Conservation (phyloP, 2,888 invertebrate genomes). For the Halictus ligatus region DNA sequence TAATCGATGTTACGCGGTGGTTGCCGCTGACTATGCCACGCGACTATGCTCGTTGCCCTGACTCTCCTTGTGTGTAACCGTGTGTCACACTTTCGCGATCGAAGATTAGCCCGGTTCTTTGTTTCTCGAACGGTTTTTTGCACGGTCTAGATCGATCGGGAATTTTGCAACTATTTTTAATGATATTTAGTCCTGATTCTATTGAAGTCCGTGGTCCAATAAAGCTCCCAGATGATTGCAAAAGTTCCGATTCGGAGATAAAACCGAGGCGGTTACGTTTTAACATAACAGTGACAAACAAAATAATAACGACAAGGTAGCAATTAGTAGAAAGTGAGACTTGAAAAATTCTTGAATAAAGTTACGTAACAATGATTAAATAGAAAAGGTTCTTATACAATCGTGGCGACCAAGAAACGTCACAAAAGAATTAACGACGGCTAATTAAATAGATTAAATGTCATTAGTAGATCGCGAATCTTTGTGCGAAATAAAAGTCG, state of each 20-base stretch:
- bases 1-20: constrained; percentile 20
- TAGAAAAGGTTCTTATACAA: background rate
- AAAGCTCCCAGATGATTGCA: background rate
- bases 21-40: constrained; percentile 3
- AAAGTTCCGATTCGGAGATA: background rate
- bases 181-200: background rate
- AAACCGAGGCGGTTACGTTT: no score
- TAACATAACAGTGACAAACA: background rate
- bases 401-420: background rate
- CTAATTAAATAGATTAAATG: background rate
- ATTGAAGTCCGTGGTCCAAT: background rate
- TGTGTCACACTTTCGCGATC: constrained; percentile 7
- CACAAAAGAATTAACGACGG: background rate
- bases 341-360: background rate
- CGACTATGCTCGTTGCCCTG: background rate
- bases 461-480: background rate
- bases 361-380: background rate
- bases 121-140: background rate
- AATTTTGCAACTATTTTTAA: background rate
- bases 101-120: constrained; percentile 1
- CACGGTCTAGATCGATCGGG: background rate
- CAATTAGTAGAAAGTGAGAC: background rate
- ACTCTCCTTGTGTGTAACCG: background rate
- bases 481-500: background rate
- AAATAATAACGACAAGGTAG: background rate